Evolutionary conservation across 1,140 invertebrate genomes (phyloP).

Genomic region (Cyclina sinensis): DNA sequence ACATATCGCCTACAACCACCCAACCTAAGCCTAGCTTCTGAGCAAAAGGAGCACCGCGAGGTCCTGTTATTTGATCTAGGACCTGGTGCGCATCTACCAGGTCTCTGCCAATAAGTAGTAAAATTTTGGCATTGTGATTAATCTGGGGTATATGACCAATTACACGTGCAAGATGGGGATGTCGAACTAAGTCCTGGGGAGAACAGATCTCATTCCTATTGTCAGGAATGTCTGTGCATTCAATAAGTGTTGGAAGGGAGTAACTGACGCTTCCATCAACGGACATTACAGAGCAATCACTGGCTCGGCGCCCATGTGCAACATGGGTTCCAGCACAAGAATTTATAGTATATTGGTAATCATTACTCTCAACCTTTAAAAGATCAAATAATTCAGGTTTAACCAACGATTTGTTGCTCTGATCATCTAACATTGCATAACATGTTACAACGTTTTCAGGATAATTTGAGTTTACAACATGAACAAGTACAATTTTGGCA

Average conservation of each 20-base stretch:
- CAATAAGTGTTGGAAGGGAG: neutral
- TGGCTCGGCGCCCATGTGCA: neutral
- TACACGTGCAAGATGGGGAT: constrained; percentile 8
- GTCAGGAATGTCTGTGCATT: constrained; percentile 66
- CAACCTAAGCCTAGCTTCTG: constrained; percentile 67
- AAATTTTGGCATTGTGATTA: neutral
- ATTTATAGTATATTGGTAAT: neutral
- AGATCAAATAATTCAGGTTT: constrained; percentile 43
- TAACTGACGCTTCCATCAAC: neutral
- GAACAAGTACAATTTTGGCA: neutral
- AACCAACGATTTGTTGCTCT: constrained; percentile 64
- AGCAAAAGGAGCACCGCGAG: constrained; percentile 58
- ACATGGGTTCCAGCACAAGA: neutral
- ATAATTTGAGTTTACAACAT: neutral
- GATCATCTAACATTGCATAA: constrained; percentile 69
- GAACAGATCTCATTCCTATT: constrained; percentile 40
- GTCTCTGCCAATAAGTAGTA: constrained; percentile 68
- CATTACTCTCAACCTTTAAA: neutral
- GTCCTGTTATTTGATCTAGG: constrained; percentile 60
- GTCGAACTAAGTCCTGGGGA: constrained; percentile 13
- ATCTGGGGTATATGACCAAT: constrained; percentile 5
- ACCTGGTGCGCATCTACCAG: constrained; percentile 67
- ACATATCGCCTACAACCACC: constrained; percentile 68
- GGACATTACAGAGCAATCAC: neutral
- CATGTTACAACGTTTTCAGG: constrained; percentile 37